These are phyloP conservation scores for Bombus superbus DNA, from an alignment of 1,140 invertebrate genomes.

Conservation along the genomic window DNA sequence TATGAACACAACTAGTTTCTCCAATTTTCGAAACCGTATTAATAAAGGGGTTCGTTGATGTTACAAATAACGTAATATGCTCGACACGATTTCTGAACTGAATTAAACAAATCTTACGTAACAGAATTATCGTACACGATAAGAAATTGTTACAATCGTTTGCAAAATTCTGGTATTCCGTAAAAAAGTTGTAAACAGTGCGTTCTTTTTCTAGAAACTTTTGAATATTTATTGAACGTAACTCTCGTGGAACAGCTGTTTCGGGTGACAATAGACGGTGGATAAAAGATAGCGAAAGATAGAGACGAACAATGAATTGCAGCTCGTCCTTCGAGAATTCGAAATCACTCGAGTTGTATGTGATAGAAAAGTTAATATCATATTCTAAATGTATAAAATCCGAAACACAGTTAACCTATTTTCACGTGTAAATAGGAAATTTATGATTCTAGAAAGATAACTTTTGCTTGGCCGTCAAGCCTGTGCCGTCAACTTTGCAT, in stretches of 20 bases:
- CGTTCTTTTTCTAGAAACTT: neutral
- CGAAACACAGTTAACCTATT: neutral
- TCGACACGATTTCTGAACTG: neutral
- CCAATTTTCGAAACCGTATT: neutral
- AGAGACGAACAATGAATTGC: conserved; percentile 14
- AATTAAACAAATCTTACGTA: neutral
- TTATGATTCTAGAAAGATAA: neutral
- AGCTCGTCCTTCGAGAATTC: conserved; percentile 7
- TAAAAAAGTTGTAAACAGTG: neutral
- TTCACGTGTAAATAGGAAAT: no score
- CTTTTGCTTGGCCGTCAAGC: neutral
- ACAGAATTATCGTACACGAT: neutral
- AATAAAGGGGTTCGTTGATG: neutral
- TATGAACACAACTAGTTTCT: no score
- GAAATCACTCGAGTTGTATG: neutral
- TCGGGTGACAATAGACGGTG: conserved; percentile 3
- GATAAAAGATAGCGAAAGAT: conserved; percentile 4
- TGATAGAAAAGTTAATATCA: no score
- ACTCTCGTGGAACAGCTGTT: neutral
- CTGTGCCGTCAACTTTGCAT: neutral
- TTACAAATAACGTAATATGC: neutral
- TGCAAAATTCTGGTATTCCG: neutral
- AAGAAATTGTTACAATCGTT: neutral
- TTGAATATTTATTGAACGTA: conserved; percentile 31
- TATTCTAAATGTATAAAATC: neutral